Percentiles rank a stretch among this genome's conserved stretches.
Conservation (phyloP, 2,113 vertebrate species). For the Larimichthys polyactis region DNA sequence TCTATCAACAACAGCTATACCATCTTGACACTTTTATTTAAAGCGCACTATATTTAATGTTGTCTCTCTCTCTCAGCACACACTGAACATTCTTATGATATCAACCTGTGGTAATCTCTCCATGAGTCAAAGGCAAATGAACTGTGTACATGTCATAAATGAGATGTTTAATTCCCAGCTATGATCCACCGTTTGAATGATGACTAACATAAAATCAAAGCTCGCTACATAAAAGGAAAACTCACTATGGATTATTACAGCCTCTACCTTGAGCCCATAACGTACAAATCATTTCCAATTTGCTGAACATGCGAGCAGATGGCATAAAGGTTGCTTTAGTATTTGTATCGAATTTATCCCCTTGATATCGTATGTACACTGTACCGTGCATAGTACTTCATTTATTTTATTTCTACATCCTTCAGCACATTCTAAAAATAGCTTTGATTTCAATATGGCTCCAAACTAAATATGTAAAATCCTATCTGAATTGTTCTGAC, state of each 20-base stretch:
- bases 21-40: constrained; percentile 67
- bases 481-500: constrained; percentile 21
- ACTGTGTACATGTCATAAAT: constrained; percentile 41
- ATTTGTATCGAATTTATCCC: constrained; percentile 23
- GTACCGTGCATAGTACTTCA: neutral
- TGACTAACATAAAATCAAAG: constrained; percentile 59
- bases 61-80: constrained; percentile 25
- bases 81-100: constrained; percentile 14
- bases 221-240: constrained; percentile 36
- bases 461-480: constrained; percentile 33
- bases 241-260: constrained; percentile 53
- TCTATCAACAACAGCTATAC: constrained; percentile 52
- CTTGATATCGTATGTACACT: neutral
- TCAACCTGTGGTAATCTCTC: constrained; percentile 33
- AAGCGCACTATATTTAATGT: constrained; percentile 57
- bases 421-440: too few species aligned
- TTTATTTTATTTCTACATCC: constrained; percentile 2
- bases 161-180: constrained; percentile 38
- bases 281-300: constrained; percentile 51
- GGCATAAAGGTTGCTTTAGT: neutral
- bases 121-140: constrained; percentile 53
- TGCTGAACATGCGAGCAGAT: constrained; percentile 21
- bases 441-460: neutral
- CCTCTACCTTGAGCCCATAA: constrained; percentile 21
- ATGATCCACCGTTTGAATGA: constrained; percentile 36